Percentiles rank a stretch among this genome's conserved stretches.
These are phyloP conservation scores for Dermolepida albohirtum DNA, from an alignment of 2,888 invertebrate species.

Conservation along the genomic window DNA sequence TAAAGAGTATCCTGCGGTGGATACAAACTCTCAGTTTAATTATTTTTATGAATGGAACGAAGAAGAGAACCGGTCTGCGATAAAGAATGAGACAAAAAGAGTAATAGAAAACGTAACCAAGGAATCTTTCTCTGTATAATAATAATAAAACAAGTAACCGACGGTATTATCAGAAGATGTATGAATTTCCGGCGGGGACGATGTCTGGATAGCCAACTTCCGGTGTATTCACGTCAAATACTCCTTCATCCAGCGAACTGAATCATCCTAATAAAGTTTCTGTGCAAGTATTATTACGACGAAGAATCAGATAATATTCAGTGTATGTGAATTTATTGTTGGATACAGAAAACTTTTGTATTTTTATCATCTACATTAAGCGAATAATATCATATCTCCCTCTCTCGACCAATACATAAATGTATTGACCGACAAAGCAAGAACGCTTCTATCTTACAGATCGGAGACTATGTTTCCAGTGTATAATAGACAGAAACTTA, in stretches of 20 bases:
- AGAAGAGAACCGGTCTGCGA: slow-evolving; percentile 30
- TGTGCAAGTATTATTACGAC: slow-evolving; percentile 19
- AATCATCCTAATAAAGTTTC: slow-evolving; percentile 43
- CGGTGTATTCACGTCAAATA: slow-evolving; percentile 59
- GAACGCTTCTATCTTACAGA: no score
- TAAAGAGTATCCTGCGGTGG: slow-evolving; percentile 23
- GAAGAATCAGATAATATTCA: background rate
- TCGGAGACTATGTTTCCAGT: no score
- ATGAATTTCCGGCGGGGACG: slow-evolving; percentile 56
- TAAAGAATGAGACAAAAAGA: slow-evolving; percentile 18
- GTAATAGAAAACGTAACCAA: slow-evolving; percentile 41
- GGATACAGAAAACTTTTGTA: no score
- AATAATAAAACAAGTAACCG: slow-evolving; percentile 38
- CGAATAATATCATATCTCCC: no score
- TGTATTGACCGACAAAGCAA: no score
- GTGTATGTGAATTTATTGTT: no score
- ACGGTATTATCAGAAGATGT: slow-evolving; percentile 45
- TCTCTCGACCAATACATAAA: no score
- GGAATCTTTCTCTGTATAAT: slow-evolving; percentile 22
- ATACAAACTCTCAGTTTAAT: slow-evolving; percentile 27
- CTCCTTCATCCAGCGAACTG: slow-evolving; percentile 43
- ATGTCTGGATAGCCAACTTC: slow-evolving; percentile 59
- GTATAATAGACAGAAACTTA: no score
- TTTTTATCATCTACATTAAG: no score
- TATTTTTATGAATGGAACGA: slow-evolving; percentile 31